A percentile compares a stretch with the other conserved stretches of the same genome.
Evolutionary conservation across 2,113 vertebrate genomes (phyloP).

Genomic region (Pseudorectes ferrugineus): DNA sequence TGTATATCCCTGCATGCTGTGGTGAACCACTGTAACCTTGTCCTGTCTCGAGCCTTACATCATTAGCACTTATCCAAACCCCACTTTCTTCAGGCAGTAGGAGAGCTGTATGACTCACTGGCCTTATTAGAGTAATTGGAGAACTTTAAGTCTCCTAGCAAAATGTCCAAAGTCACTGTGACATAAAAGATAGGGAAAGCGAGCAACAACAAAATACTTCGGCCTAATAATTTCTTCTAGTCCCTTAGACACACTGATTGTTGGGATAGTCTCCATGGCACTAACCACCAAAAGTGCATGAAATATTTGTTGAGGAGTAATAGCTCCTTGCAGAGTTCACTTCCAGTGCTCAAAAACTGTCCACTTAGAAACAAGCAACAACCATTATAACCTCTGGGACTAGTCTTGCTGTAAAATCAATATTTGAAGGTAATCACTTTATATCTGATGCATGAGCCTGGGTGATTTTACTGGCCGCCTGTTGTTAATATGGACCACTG

Average conservation of each 20-base stretch:
- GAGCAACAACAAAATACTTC: slow-evolving; percentile 13
- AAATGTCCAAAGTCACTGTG: slow-evolving; percentile 34
- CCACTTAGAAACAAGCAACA: slow-evolving; percentile 37
- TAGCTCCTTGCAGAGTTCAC: slow-evolving; percentile 23
- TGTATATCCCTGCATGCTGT: not conserved
- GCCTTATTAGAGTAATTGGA: slow-evolving; percentile 23
- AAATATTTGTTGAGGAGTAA: slow-evolving; percentile 35
- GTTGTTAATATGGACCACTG: slow-evolving; percentile 51
- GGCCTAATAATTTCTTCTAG: slow-evolving; percentile 15
- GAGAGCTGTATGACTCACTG: slow-evolving; percentile 13
- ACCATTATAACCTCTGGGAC: slow-evolving; percentile 44
- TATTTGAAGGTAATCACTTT: slow-evolving; percentile 54
- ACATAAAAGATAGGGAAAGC: slow-evolving; percentile 19
- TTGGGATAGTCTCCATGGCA: slow-evolving; percentile 28
- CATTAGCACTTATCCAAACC: not conserved
- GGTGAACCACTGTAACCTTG: not conserved
- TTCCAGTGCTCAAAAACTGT: slow-evolving; percentile 33
- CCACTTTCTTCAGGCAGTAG: not conserved
- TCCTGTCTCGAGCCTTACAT: not conserved
- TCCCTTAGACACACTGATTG: slow-evolving; percentile 3
- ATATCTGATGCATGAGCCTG: slow-evolving; percentile 15
- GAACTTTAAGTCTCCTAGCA: slow-evolving; percentile 16
- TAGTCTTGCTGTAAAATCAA: slow-evolving; percentile 35
- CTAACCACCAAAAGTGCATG: slow-evolving; percentile 28
- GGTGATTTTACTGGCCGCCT: slow-evolving; percentile 46